Conservation (phyloP, 2,797 vertebrate genomes). For the Taenioides sp. region DNA sequence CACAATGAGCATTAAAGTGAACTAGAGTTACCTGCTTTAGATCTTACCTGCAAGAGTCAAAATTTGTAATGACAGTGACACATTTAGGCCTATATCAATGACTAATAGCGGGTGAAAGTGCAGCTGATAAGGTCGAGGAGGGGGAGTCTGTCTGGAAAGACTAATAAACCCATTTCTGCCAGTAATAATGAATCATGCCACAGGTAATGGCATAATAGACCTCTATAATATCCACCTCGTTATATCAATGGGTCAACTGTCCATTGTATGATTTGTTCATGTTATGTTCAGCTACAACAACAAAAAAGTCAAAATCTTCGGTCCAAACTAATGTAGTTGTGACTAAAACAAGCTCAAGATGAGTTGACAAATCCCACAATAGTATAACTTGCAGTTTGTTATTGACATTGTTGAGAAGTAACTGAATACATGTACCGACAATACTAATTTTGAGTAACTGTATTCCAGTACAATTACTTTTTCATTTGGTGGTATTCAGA, state of each 20-base stretch:
- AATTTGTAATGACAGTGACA: not conserved
- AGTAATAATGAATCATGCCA: not conserved
- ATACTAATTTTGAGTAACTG: no score
- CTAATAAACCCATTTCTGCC: constrained; percentile 22
- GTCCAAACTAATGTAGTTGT: no score
- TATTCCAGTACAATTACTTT: no score
- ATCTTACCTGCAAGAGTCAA: constrained; percentile 19
- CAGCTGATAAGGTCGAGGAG: constrained; percentile 68
- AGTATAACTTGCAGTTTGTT: no score
- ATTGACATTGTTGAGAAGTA: no score
- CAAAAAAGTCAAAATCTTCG: not conserved
- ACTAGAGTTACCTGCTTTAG: constrained; percentile 18
- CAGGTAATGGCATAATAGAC: not conserved
- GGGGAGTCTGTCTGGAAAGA: constrained; percentile 9
- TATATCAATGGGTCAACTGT: not conserved
- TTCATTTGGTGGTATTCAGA: no score
- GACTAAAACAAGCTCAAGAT: no score
- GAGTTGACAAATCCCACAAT: no score
- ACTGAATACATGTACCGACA: no score
- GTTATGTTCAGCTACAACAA: no score
- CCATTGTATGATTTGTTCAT: no score
- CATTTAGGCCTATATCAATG: constrained; percentile 66
- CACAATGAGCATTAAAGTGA: not conserved
- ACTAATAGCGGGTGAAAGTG: constrained; percentile 74
- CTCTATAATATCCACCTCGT: not conserved